These are phyloP conservation scores for Leucoma salicis DNA, from an alignment of 2,888 invertebrate species.

Conservation along the genomic window DNA sequence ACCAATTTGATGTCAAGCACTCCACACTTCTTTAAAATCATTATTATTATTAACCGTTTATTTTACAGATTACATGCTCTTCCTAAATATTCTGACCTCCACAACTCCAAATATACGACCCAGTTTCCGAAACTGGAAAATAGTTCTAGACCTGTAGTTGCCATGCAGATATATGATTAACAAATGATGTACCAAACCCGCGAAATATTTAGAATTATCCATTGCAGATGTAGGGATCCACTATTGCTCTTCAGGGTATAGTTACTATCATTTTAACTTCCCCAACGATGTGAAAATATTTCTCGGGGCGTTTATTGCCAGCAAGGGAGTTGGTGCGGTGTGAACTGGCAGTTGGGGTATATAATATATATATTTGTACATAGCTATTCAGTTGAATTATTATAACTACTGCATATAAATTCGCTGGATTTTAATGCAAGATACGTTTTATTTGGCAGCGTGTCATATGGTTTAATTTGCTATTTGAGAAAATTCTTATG, in stretches of 20 bases:
- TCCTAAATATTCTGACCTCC: too few relatives aligned
- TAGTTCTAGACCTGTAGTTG: too few relatives aligned
- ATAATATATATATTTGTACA: slow-evolving; percentile 4
- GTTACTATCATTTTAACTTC: slow-evolving; percentile 80
- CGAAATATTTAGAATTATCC: slow-evolving; percentile 69
- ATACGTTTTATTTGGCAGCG: background rate
- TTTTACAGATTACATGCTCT: too few relatives aligned
- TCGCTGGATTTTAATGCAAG: slow-evolving; percentile 22
- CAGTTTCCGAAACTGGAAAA: too few relatives aligned
- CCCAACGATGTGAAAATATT: slow-evolving; percentile 81
- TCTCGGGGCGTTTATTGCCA: slow-evolving; percentile 73
- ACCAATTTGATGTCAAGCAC: too few relatives aligned
- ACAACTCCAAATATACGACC: too few relatives aligned
- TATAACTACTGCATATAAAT: slow-evolving; percentile 34
- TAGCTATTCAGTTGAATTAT: slow-evolving; percentile 40
- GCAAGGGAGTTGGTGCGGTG: slow-evolving; percentile 63
- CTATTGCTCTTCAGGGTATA: slow-evolving; percentile 72
- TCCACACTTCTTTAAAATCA: too few relatives aligned
- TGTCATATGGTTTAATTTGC: background rate
- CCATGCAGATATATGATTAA: slow-evolving; percentile 54
- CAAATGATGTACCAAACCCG: slow-evolving; percentile 64
- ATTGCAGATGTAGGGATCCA: slow-evolving; percentile 53
- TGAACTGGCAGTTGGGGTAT: slow-evolving; percentile 35
- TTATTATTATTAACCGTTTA: too few relatives aligned
- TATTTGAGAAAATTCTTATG: too few relatives aligned